These are phyloP conservation scores for Nephrotoma guestfalica DNA, from an alignment of 2,888 invertebrate genomes.

Conservation along the genomic window DNA sequence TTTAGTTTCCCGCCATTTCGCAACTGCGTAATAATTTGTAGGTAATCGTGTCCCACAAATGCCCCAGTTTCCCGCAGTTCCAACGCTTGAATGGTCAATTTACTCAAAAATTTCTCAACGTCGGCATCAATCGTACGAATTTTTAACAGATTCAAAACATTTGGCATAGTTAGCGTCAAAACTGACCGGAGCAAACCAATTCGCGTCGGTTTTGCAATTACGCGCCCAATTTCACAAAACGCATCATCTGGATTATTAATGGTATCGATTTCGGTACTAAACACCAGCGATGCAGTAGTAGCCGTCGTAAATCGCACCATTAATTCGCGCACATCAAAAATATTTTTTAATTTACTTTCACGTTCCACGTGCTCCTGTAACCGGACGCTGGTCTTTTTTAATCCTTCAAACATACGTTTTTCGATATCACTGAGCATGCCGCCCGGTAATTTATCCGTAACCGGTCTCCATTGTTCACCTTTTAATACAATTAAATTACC, in stretches of 20 bases:
- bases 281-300: not conserved
- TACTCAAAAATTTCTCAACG: not conserved
- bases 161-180: not conserved
- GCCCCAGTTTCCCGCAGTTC: not conserved
- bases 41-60: not conserved
- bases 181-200: not conserved
- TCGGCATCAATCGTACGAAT: not conserved
- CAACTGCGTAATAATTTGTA: not conserved
- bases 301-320: not conserved
- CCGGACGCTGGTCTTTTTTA: not conserved
- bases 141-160: not conserved
- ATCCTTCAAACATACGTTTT: not conserved
- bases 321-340: not conserved
- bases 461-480: not conserved
- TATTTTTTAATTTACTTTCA: not conserved
- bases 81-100: not conserved
- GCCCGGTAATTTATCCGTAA: not conserved
- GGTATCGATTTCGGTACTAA: not conserved
- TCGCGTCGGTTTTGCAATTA: not conserved
- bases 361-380: not conserved
- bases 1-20: not conserved
- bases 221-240: not conserved
- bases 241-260: not conserved
- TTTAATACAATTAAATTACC: not conserved
- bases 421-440: not conserved